Evolutionary conservation across 2,888 invertebrate genomes (phyloP).

Genomic region (Smittia aterrima): DNA sequence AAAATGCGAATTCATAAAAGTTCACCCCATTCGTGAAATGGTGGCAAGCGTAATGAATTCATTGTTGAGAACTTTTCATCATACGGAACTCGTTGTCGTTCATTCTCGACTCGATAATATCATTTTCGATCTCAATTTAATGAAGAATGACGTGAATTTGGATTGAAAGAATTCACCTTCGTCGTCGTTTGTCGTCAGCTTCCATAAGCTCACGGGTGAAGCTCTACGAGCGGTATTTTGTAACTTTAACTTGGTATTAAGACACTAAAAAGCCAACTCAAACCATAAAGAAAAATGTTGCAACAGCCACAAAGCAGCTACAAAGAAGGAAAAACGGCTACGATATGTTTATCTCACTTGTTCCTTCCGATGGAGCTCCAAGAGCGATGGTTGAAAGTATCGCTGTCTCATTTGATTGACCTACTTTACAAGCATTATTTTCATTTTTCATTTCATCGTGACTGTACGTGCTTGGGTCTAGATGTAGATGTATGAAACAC

Average conservation of each 20-base stretch:
- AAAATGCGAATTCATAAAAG: slow-evolving; percentile 4
- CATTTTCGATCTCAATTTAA: background rate
- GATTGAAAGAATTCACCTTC: background rate
- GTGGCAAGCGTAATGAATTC: background rate
- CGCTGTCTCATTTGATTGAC: slow-evolving; percentile 41
- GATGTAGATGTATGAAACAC: slow-evolving; percentile 35
- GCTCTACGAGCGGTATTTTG: slow-evolving; percentile 8
- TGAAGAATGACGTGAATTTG: background rate
- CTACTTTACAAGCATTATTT: slow-evolving; percentile 41
- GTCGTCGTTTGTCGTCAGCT: background rate
- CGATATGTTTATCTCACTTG: slow-evolving; percentile 35
- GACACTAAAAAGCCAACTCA: slow-evolving; percentile 13
- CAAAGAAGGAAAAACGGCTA: slow-evolving; percentile 32
- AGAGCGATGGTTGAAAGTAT: slow-evolving; percentile 36
- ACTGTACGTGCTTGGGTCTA: slow-evolving; percentile 40
- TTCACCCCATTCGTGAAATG: background rate
- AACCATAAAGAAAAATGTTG: slow-evolving; percentile 24
- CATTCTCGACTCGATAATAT: background rate
- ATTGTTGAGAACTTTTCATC: background rate
- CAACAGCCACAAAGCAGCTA: slow-evolving; percentile 35
- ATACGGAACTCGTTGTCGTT: background rate
- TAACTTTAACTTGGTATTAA: slow-evolving; percentile 14
- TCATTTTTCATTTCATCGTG: slow-evolving; percentile 40
- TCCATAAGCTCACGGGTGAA: background rate
- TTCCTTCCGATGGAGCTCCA: slow-evolving; percentile 32